These are phyloP conservation scores for Sapayoa aenigma DNA, from an alignment of 2,113 vertebrate species.

Conservation along the genomic window DNA sequence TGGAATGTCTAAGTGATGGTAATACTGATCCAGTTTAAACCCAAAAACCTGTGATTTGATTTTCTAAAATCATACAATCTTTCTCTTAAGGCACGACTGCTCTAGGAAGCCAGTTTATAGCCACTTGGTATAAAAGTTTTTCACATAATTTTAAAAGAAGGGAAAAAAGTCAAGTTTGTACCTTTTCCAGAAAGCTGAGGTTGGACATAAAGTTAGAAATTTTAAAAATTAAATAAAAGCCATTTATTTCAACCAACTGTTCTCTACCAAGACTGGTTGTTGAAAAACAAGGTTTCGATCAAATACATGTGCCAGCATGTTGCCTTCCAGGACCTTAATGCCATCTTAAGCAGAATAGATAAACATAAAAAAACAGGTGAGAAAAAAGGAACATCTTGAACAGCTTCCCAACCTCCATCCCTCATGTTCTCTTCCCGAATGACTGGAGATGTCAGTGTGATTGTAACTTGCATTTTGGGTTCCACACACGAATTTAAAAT, in stretches of 20 bases:
- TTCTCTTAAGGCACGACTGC: constrained; percentile 36
- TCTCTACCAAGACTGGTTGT: constrained; percentile 42
- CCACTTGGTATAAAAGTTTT: constrained; percentile 38
- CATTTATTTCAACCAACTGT: constrained; percentile 61
- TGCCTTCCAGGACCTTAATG: constrained; percentile 77
- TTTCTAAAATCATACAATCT: constrained; percentile 40
- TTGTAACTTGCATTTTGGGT: constrained; percentile 98
- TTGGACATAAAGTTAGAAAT: constrained; percentile 57
- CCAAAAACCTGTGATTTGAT: constrained; percentile 7
- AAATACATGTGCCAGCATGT: constrained; percentile 80
- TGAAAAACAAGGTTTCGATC: constrained; percentile 52
- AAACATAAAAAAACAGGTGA: constrained; percentile 22
- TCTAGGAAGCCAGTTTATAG: constrained; percentile 53
- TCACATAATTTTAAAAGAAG: neutral
- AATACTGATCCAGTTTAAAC: constrained; percentile 36
- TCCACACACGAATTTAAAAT: constrained; percentile 89
- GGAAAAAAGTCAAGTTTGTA: constrained; percentile 33
- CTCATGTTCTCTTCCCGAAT: constrained; percentile 91
- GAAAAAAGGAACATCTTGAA: constrained; percentile 68
- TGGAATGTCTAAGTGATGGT: neutral
- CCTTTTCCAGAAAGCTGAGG: constrained; percentile 81
- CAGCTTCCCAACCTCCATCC: constrained; percentile 94
- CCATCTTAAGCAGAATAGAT: constrained; percentile 66
- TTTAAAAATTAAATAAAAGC: constrained; percentile 52
- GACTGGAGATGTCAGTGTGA: constrained; percentile 95